These are phyloP conservation scores for Lepidothrix coronata DNA, from an alignment of 2,113 vertebrate species.

Conservation along the genomic window DNA sequence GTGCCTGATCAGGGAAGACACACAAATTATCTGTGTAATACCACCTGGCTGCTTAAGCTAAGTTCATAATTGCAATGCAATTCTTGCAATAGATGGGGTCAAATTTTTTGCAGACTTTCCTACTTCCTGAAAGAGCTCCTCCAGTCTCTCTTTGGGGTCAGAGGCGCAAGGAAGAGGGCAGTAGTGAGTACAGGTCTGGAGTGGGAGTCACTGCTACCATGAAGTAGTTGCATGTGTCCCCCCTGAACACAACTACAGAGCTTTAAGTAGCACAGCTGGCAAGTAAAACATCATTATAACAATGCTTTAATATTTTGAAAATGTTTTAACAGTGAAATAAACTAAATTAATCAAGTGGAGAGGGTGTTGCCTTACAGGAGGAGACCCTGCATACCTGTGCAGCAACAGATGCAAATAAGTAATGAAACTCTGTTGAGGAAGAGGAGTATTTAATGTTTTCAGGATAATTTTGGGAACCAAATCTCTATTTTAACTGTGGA, in stretches of 20 bases:
- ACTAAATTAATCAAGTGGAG: background rate
- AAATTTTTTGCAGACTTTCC: background rate
- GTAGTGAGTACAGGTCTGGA: background rate
- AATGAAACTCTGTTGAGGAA: background rate
- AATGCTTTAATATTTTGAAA: background rate
- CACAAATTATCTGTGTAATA: background rate
- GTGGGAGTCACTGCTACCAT: accelerated
- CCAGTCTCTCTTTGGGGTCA: background rate
- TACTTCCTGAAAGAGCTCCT: background rate
- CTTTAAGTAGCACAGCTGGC: background rate
- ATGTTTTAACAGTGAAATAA: background rate
- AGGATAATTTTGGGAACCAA: background rate
- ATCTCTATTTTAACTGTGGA: background rate
- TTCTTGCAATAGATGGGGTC: background rate
- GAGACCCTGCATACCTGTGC: accelerated
- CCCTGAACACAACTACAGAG: background rate
- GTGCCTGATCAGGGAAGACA: background rate
- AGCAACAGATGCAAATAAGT: background rate
- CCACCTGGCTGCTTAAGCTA: background rate
- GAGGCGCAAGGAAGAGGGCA: background rate
- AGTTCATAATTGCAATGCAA: background rate
- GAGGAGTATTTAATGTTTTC: background rate
- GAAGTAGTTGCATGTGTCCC: background rate
- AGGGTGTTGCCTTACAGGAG: background rate
- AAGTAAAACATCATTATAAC: background rate